Evolutionary conservation across 2,797 vertebrate genomes (phyloP), one percentile per base, ranked within the genome.

Genomic region (Phoxinus dragarum): DNA sequence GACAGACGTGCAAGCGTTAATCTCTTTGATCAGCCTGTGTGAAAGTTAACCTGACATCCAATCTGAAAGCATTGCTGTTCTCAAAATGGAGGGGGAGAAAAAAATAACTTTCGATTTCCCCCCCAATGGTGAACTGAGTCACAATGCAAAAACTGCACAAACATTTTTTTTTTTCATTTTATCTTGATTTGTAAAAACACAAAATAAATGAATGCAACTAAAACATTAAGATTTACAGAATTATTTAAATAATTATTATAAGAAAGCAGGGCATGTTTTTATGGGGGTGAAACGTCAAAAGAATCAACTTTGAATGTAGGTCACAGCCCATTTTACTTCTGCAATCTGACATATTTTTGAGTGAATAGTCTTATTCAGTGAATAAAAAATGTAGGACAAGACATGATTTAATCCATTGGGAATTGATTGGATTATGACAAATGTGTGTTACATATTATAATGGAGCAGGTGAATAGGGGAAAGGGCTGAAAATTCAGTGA

Each of bases 1-100:
- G 86, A 88, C 80, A 81, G 86, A 88, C n/a, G 42, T 88, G 83
- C 42, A 73, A 81, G 47, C n/a, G 31, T 81, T 82, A 82, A 85
- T 88, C 86, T 88, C 44, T 88, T 74, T 76, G 64, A 76, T 83
- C 82, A 74, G 86, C 19, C 3, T 64, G 68, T 72, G 76, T 85
- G 77, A 85, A 85, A 80, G 76, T 85, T 81, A 85, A 82, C 86
- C 72, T 81, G 83, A 69, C 86, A 85, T 78, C 54, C 21, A 78
- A 81, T 87, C 82, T 84, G 59, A 76, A 81, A 54, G 66, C 56
- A 76, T 81, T 75, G 64, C 74, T 72, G 38, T 76, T 77, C 16
- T 34, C 61, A n/a, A 77, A 87, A 64, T 31, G 49, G 49, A 42
- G 34, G 40, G 5, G 17, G 52, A 38, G 16, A 49, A 17, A 16